Evolutionary conservation across 2,797 vertebrate genomes (phyloP).

Genomic region (Esox masquinongy): DNA sequence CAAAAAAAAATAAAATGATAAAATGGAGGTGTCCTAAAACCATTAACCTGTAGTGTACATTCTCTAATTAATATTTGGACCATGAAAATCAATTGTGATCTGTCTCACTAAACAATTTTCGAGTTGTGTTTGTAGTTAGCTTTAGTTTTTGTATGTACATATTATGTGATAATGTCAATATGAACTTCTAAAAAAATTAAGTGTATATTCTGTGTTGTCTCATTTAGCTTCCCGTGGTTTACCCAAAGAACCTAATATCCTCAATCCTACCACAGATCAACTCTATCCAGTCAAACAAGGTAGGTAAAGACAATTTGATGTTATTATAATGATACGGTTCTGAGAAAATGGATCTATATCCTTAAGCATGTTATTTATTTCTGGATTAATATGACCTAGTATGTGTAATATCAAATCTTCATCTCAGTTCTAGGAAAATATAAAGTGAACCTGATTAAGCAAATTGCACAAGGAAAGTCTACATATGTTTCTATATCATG

Average conservation of each 20-base stretch:
- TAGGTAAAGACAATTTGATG: slow-evolving; percentile 24
- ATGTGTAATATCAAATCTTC: no score
- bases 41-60: background rate
- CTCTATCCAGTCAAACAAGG: slow-evolving; percentile 52
- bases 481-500: no score
- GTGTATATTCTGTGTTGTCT: background rate
- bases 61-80: background rate
- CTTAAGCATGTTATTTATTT: background rate
- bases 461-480: no score
- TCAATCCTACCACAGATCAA: slow-evolving; percentile 38
- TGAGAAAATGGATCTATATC: background rate
- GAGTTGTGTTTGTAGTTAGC: background rate
- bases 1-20: no score
- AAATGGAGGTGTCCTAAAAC: no score
- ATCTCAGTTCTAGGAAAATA: no score
- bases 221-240: background rate
- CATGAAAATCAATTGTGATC: background rate
- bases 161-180: background rate
- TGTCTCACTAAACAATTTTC: background rate
- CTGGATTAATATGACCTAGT: background rate
- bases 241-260: slow-evolving; percentile 52
- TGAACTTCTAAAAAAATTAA: background rate
- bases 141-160: background rate
- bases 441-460: no score
- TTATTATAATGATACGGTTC: background rate